Evolutionary conservation across 2,113 vertebrate genomes (phyloP), one percentile per base, ranked within the genome.

Genomic region (Bufo gargarizans): DNA sequence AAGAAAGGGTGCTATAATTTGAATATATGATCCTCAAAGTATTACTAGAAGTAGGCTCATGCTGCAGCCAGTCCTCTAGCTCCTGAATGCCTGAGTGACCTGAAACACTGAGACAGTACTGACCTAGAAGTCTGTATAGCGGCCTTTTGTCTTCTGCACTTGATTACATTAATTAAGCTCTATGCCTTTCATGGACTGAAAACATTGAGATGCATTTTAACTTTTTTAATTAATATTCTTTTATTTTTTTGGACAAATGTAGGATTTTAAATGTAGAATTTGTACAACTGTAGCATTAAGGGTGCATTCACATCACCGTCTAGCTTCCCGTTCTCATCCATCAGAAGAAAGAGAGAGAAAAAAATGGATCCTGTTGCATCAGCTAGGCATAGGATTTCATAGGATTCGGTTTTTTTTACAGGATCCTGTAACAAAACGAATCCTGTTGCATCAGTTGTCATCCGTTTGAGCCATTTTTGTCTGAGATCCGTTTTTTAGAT

Each of bases 201-300:
- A 77, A 55, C 81, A 83, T 83, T 63, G 61, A 83, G 63, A 69
- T 84, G 82, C 4, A 22, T 65, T 86, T 86, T 65, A 86, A 77
- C 56, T 86, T 87, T 65, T 86, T 89, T 87, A 84, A 13, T 45
- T 90, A 85, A 61, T 63, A 86, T 81, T 79, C 89, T 91, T 88
- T 88, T 8, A 90, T 91, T 89, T 86, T 77, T 77, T 79, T 79
- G 85, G 85, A 77, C 56, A 78, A 61, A 61, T 69, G 61, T 86
- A 79, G 77, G 61, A 79, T 69, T 86, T 65, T 74, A 78, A 61
- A 45, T 80, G 49, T 86, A 79, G 63, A 22, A 69, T 79, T 86
- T 65, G 76, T 86, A 86, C 85, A 69, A 79, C 14, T 12, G 49
- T 47, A 86, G 61, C 76, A 88, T 20, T 76, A 81, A 71, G 69